Conservation (phyloP, 1,140 invertebrate genomes). For the Ceratina australensis region DNA sequence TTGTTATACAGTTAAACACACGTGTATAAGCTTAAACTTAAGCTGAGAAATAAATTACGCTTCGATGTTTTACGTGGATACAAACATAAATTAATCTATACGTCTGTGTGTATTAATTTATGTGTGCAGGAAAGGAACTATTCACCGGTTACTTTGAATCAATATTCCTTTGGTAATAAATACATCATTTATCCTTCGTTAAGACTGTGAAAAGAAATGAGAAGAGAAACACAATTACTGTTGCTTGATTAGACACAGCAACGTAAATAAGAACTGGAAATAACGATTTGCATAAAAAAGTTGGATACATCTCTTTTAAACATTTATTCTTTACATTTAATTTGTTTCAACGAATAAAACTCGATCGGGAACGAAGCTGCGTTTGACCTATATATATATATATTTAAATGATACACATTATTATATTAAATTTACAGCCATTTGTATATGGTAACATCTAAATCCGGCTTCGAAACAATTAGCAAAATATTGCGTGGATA, state of each 20-base stretch:
- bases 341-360: conserved; percentile 24
- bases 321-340: conserved; percentile 45
- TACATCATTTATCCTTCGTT: background rate
- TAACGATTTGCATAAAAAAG: conserved; percentile 2
- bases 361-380: background rate
- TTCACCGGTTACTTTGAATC: conserved; percentile 6
- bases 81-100: background rate
- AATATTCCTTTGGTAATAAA: conserved; percentile 19
- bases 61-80: conserved; percentile 19
- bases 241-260: conserved; percentile 3
- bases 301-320: conserved; percentile 16
- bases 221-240: background rate
- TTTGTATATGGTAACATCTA: conserved; percentile 12
- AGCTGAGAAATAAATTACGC: conserved; percentile 8
- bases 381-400: conserved; percentile 1
- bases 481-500: conserved; percentile 1
- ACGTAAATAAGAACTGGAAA: conserved; percentile 31
- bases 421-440: conserved; percentile 19
- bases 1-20: conserved; percentile 6
- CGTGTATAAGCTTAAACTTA: conserved; percentile 1
- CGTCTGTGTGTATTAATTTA: background rate
- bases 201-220: background rate
- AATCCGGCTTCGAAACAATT: conserved; percentile 6
- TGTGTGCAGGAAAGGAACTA: conserved; percentile 14
- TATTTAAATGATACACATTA: conserved; percentile 12